These are phyloP conservation scores for Samia ricini DNA, from an alignment of 1,140 invertebrate genomes.

Conservation along the genomic window DNA sequence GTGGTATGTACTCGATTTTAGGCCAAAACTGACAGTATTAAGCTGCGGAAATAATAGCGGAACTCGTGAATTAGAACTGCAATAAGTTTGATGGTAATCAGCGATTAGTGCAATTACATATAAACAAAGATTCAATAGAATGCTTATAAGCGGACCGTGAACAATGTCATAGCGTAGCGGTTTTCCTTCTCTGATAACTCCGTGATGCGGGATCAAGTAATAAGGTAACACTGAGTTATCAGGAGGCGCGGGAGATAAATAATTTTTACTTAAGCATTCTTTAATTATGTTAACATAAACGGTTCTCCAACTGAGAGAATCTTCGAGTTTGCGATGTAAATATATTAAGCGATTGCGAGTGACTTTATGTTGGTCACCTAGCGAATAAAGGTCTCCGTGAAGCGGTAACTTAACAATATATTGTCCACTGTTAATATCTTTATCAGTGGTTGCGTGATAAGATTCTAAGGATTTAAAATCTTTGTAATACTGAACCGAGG, in stretches of 20 bases:
- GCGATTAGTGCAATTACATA: conserved; percentile 9
- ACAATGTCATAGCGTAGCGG: conserved; percentile 9
- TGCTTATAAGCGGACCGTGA: conserved; percentile 5
- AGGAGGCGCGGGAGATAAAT: conserved; percentile 3
- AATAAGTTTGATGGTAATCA: conserved; percentile 9
- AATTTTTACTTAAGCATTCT: conserved; percentile 21
- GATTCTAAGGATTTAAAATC: conserved; percentile 14
- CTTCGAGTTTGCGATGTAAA: conserved; percentile 15
- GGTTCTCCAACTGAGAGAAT: conserved; percentile 3
- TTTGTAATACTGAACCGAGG: conserved; percentile 7
- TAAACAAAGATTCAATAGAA: conserved; percentile 12
- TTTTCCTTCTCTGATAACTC: conserved; percentile 23
- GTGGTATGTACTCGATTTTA: conserved; percentile 9
- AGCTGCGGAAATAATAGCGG: conserved; percentile 7
- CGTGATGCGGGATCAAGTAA: too few relatives aligned
- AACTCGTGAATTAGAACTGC: conserved; percentile 7
- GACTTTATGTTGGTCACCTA: conserved; percentile 13
- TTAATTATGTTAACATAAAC: conserved; percentile 18
- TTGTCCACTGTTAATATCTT: too few relatives aligned
- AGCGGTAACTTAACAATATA: conserved; percentile 12
- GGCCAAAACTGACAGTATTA: conserved; percentile 7
- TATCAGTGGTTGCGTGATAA: conserved; percentile 11
- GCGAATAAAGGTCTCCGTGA: conserved; percentile 6
- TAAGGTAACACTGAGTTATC: background rate
- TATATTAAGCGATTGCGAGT: conserved; percentile 15